Percentiles rank a stretch among this genome's conserved stretches.
Evolutionary conservation across 2,797 vertebrate species (phyloP).

Genomic region (Xyrichtys novacula): DNA sequence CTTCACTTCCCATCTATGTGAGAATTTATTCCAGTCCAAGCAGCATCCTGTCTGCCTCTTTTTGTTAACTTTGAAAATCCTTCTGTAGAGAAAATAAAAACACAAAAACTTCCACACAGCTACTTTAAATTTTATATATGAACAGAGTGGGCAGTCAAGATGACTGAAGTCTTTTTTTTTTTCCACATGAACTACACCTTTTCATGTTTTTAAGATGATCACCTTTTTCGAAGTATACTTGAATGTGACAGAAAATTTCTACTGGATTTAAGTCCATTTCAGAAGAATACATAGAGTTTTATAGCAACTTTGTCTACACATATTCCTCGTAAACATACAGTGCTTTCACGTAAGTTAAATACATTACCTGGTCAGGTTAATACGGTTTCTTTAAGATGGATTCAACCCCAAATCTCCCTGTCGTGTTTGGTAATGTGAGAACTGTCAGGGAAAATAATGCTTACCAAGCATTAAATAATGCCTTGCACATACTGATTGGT

Average conservation of each 20-base stretch:
- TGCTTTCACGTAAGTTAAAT: slow-evolving; percentile 10
- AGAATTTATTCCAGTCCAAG: not conserved
- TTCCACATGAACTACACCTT: not conserved
- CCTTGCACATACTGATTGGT: slow-evolving; percentile 52
- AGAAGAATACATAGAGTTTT: slow-evolving; percentile 6
- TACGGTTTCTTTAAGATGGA: slow-evolving; percentile 13
- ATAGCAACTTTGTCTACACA: not conserved
- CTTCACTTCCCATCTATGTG: not conserved
- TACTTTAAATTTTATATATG: not conserved
- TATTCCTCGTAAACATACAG: not conserved
- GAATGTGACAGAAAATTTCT: not conserved
- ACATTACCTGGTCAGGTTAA: not conserved
- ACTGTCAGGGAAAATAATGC: slow-evolving; percentile 65
- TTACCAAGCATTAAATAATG: slow-evolving; percentile 75
- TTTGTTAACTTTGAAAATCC: not conserved
- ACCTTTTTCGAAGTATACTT: not conserved
- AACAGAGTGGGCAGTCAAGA: not conserved
- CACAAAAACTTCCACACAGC: not conserved
- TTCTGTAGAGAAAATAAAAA: slow-evolving; percentile 3
- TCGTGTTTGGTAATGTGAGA: slow-evolving; percentile 21
- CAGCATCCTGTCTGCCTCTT: not conserved
- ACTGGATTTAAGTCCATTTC: not conserved
- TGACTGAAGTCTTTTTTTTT: not conserved
- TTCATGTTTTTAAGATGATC: not conserved
- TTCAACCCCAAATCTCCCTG: slow-evolving; percentile 20